A percentile compares a stretch with the other conserved stretches of the same genome.
Evolutionary conservation across 2,888 invertebrate genomes (phyloP).

Genomic region (Drosophila setosimentum): DNA sequence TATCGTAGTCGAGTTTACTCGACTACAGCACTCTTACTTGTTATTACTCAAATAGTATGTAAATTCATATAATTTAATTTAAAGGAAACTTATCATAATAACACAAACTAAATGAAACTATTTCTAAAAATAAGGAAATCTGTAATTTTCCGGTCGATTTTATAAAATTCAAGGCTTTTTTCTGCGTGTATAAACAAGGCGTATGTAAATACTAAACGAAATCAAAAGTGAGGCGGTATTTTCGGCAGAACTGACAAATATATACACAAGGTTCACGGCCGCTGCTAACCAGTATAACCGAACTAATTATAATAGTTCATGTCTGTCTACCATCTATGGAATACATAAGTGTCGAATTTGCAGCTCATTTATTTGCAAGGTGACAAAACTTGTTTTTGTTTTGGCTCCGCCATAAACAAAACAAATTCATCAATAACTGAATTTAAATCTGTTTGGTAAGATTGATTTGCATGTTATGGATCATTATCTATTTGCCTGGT

Average conservation of each 20-base stretch:
- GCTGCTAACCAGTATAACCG: constrained; percentile 3
- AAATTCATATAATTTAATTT: not conserved
- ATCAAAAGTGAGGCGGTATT: constrained; percentile 35
- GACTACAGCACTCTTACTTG: too few relatives aligned
- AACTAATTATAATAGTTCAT: constrained; percentile 2
- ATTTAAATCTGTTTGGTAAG: constrained; percentile 2
- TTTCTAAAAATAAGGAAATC: not conserved
- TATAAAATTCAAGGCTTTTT: not conserved
- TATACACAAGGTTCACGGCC: constrained; percentile 29
- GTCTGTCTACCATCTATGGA: constrained; percentile 10
- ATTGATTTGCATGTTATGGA: constrained; percentile 16
- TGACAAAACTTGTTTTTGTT: constrained; percentile 43
- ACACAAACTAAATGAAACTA: not conserved
- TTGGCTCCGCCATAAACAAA: constrained; percentile 13
- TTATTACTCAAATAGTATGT: not conserved
- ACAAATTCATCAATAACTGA: constrained; percentile 11
- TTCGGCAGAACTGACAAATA: not conserved
- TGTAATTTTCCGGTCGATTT: not conserved
- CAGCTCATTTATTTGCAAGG: constrained; percentile 22
- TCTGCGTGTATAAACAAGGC: not conserved
- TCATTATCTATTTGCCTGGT: constrained; percentile 14
- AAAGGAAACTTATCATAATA: not conserved
- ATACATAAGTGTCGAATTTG: constrained; percentile 11
- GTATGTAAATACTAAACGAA: constrained; percentile 22
- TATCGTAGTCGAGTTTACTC: too few relatives aligned